phyloP scores from a whole-genome alignment of 2,797 vertebrate species.

The Macropus fuliginosus region DNA sequence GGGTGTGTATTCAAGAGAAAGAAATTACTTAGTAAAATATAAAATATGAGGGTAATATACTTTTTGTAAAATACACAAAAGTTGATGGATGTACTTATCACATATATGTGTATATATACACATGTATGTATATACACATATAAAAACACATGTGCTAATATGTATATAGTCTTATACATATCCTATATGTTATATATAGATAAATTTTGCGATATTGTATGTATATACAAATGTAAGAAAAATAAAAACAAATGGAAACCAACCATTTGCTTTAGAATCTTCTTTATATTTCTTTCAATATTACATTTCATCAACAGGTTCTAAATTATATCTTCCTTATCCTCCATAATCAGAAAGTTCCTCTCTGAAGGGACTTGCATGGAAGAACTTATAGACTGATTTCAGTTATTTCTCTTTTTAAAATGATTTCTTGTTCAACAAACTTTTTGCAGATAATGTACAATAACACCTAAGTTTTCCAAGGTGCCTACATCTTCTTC shows the following conservation, averaged over 20 bases:
- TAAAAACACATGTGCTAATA: background rate
- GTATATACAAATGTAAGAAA: background rate
- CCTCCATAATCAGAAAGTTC: too few species aligned
- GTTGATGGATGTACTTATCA: background rate
- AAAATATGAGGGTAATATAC: background rate
- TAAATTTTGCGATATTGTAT: background rate
- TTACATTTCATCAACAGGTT: background rate
- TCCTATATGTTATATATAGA: background rate
- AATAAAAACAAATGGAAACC: background rate
- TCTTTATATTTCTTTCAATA: background rate
- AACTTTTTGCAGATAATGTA: background rate
- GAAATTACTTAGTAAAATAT: background rate
- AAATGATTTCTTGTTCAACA: background rate
- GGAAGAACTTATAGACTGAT: background rate
- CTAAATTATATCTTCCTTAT: background rate
- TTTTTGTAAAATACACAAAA: background rate
- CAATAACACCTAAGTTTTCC: background rate
- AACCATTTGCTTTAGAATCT: background rate
- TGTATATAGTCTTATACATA: background rate
- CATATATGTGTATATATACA: background rate
- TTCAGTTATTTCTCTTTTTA: background rate
- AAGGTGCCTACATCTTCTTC: background rate
- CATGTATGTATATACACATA: background rate
- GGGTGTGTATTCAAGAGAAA: background rate
- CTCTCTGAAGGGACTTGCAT: background rate